Base-by-base conservation (phyloP, 2,888 invertebrate species). In the Agrochola litura region DNA sequence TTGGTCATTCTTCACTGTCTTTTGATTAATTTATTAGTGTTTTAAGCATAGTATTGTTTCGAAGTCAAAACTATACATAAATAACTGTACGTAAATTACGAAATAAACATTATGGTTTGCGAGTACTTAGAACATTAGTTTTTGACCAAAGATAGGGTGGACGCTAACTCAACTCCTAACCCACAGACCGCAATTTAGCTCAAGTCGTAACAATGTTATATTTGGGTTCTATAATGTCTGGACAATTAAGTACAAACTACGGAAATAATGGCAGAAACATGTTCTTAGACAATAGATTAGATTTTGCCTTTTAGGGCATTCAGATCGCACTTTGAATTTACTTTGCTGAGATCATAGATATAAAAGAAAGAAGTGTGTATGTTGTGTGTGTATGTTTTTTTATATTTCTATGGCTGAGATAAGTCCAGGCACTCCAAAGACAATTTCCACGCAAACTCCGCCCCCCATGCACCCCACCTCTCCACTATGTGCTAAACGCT, bases 71-170 rank as follows among this genome's bases (percentile, higher is more conserved):
- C 49, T 49, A 49, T 19, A 52, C 16, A 2, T 22, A 52, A 9
- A 14, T 54, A 54, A 22, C 4, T 14, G 12, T 46, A 49, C 6
- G 6, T 54, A 46, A 76, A 37, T 25, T 2, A 41, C n/a, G 14
- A 64, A 10, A 78, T 52, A 30, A 52, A n/a, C 2, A 14, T 9
- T 41, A 54, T 64, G 49, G n/a, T 37, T 63, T 77, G 8, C 22
- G 16, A 41, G 0, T 14, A 58, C 43, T 63, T 46, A n/a, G 2
- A 46, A 56, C 56, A 25, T 30, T 25, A 19, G 25, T 52, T 30
- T 60, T 22, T 49, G 16, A 58, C 30, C n/a, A n/a, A 65, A 66
- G 43, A 83, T 83, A 83, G 19, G n/a, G 19, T 25, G 14, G 10
- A 25, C 8, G 5, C 16, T 37, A 63, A n/a, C 54, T 41, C 9